Evolutionary conservation across 2,797 vertebrate genomes (phyloP).

Genomic region (Falco biarmicus): DNA sequence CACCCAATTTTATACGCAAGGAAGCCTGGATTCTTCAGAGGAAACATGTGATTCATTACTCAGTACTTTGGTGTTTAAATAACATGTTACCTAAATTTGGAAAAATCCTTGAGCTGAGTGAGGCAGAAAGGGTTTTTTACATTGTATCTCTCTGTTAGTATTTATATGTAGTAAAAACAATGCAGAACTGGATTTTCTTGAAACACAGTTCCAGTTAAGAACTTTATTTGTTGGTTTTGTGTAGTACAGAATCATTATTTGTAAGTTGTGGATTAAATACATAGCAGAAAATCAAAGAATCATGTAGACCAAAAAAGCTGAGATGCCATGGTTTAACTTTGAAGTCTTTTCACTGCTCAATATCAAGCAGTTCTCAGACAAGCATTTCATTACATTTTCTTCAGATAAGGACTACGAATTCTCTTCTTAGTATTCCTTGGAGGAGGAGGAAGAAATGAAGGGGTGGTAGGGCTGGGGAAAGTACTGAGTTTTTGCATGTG

Average conservation of each 20-base stretch:
- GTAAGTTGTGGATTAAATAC: not conserved
- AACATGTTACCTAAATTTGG: not conserved
- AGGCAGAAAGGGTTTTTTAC: not conserved
- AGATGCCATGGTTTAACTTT: not conserved
- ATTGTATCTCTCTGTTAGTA: not conserved
- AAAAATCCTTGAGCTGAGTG: not conserved
- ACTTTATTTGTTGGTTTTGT: not conserved
- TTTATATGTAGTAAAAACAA: not conserved
- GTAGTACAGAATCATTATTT: not conserved
- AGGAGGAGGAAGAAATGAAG: not conserved
- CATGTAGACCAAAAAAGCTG: not conserved
- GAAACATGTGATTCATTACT: not conserved
- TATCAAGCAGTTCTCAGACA: not conserved
- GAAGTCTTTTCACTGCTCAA: not conserved
- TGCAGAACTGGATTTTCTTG: not conserved
- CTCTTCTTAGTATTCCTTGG: not conserved
- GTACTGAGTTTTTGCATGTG: fast-evolving
- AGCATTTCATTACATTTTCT: not conserved
- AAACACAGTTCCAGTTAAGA: not conserved
- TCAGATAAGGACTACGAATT: not conserved
- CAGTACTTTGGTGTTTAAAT: not conserved
- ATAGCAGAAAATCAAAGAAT: not conserved
- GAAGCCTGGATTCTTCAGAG: not conserved
- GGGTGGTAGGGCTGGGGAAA: not conserved
- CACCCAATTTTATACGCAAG: not conserved